Conservation (phyloP, 2,888 invertebrate species). For the Meteorus cinctellus region DNA sequence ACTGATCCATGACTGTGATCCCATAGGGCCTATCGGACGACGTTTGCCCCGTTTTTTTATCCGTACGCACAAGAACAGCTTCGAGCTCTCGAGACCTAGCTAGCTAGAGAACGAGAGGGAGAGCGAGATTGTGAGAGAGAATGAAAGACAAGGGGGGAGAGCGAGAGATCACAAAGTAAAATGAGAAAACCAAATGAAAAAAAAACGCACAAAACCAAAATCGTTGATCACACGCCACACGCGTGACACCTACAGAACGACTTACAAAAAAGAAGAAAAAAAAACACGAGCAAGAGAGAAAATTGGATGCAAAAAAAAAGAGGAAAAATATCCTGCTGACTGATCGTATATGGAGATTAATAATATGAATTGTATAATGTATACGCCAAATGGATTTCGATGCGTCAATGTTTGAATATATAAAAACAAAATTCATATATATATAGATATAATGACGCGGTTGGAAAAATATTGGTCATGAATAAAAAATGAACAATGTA, state of each 20-base stretch:
- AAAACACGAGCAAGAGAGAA: slow-evolving; percentile 29
- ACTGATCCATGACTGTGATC: slow-evolving; percentile 55
- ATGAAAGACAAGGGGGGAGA: neutral
- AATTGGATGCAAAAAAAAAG: slow-evolving; percentile 10
- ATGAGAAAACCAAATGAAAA: slow-evolving; percentile 23
- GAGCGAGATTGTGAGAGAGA: neutral
- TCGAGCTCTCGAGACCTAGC: slow-evolving; percentile 51
- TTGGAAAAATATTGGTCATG: neutral
- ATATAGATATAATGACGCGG: neutral
- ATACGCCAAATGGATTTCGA: slow-evolving; percentile 6
- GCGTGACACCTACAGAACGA: slow-evolving; percentile 37
- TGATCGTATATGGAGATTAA: slow-evolving; percentile 3
- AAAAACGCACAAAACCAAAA: slow-evolving; percentile 11
- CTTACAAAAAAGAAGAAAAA: slow-evolving; percentile 13
- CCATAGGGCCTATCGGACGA: slow-evolving; percentile 56
- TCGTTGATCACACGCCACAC: slow-evolving; percentile 17
- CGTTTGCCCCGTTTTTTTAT: slow-evolving; percentile 55
- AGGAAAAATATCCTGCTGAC: slow-evolving; percentile 1
- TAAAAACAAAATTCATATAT: neutral
- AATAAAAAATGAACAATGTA: neutral
- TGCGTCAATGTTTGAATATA: neutral
- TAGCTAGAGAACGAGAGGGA: slow-evolving; percentile 27
- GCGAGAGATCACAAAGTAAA: slow-evolving; percentile 26
- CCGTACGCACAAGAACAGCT: slow-evolving; percentile 53
- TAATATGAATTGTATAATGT: neutral